Evolutionary conservation across 2,888 invertebrate genomes (phyloP), one percentile per base, ranked within the genome.

Genomic region (Cryptus viduatorius): DNA sequence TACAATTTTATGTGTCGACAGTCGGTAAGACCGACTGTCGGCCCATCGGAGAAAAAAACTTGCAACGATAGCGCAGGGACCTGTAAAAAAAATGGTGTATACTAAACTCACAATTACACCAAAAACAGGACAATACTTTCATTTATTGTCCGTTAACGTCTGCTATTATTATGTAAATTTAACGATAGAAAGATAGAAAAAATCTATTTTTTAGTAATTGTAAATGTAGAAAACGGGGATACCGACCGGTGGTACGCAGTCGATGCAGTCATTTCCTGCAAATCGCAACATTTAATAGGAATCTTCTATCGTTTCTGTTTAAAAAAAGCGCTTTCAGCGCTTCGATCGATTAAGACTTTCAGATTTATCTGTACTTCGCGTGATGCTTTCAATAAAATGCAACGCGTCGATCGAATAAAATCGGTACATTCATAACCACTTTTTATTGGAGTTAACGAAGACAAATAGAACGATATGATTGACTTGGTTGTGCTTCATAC

Each of bases 371-470:
- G 42, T 46, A 46, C 46, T 19, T 61, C 24, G 48, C 42, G 37
- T 8, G 10, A 64, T 29, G 42, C 61, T 69, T 64, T 56, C 48
- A 72, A 46, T 16, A 19, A 61, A 50, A 79, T 68, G 16, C 16
- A 64, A 50, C 31, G n/a, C 44, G 78, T 65, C 24, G 42, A 71
- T 16, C 42, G 42, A 77, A 79, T 79, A 76, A 64, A 76, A 64
- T 83, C 72, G 14, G 56, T 89, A 90, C 90, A 90, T 89, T 91
- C 90, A 90, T 89, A 91, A 91, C 89, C 86, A 88, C 87, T 86
- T 90, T 90, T 90, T 90, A 92, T 93, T 92, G 90, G 91, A 89
- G 89, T 91, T 91, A 92, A 93, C 92, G 90, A 92, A 91, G 88
- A 88, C 92, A 92, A 92, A 92, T 93, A 91, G 89, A 88, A 89